These are phyloP conservation scores for Graphium colonna DNA, from an alignment of 2,888 invertebrate genomes.

Conservation along the genomic window DNA sequence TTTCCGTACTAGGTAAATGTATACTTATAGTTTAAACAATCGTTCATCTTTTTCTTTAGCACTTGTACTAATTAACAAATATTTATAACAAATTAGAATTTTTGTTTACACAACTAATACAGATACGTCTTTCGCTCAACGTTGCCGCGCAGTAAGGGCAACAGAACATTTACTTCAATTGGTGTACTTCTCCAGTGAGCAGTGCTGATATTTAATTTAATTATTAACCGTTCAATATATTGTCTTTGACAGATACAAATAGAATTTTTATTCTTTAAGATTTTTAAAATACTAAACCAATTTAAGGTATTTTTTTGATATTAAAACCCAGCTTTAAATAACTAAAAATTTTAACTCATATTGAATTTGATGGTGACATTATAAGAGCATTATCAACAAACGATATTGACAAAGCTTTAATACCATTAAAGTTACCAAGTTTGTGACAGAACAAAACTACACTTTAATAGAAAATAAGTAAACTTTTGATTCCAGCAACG, in stretches of 20 bases:
- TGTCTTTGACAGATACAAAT: background rate
- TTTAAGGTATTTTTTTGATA: background rate
- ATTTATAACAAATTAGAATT: too few species aligned
- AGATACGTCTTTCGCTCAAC: too few species aligned
- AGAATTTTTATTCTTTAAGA: background rate
- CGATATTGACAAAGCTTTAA: background rate
- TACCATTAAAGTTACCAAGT: background rate
- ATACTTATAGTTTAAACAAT: too few species aligned
- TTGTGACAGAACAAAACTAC: conserved; percentile 21
- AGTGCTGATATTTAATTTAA: background rate
- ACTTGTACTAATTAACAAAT: too few species aligned
- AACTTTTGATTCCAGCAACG: conserved; percentile 30
- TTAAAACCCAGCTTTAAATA: background rate
- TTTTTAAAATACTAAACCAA: background rate
- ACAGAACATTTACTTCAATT: background rate
- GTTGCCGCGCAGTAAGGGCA: too few species aligned
- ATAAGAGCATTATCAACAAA: background rate
- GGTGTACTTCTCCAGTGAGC: background rate
- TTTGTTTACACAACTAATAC: too few species aligned
- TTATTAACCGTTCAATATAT: background rate
- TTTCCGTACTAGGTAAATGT: too few species aligned
- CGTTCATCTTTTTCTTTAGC: too few species aligned
- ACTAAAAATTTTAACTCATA: background rate
- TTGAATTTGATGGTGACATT: background rate
- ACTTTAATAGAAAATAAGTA: conserved; percentile 26